These are phyloP conservation scores for Sialia sialis DNA, from an alignment of 2,113 vertebrate species.

Conservation along the genomic window DNA sequence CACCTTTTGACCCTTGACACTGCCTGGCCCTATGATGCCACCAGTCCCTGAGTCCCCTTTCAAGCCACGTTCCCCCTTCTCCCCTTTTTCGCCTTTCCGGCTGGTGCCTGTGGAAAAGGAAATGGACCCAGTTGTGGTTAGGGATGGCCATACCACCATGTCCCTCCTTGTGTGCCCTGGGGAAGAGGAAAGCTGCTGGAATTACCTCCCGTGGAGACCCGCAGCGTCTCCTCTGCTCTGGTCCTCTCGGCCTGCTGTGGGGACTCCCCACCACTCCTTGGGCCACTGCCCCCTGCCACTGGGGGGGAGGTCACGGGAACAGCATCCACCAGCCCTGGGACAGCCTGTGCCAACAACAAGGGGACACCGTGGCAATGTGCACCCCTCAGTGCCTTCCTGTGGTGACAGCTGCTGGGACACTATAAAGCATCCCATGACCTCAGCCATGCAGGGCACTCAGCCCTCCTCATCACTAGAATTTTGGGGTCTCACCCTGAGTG, in stretches of 20 bases:
- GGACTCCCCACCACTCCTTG: rapidly evolving
- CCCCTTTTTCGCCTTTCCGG: slow-evolving; percentile 76
- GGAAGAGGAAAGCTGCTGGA: neutral
- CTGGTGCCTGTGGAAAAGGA: neutral
- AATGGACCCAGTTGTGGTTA: rapidly evolving
- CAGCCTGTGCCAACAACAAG: neutral
- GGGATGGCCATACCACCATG: rapidly evolving
- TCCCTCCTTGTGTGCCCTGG: rapidly evolving
- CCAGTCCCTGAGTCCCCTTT: slow-evolving; percentile 75
- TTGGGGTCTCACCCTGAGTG: rapidly evolving
- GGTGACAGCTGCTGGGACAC: rapidly evolving
- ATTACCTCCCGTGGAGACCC: slow-evolving; percentile 30
- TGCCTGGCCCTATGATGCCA: slow-evolving; percentile 20
- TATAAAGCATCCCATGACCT: rapidly evolving
- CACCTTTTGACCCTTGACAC: slow-evolving; percentile 78
- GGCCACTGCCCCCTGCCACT: neutral
- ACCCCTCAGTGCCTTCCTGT: neutral
- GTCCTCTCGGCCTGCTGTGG: neutral
- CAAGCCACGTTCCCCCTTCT: slow-evolving; percentile 71
- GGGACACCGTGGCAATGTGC: rapidly evolving
- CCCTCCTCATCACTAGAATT: neutral
- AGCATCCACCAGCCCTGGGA: slow-evolving; percentile 25
- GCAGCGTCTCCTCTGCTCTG: neutral
- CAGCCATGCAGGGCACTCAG: rapidly evolving
- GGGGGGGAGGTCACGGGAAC: slow-evolving; percentile 69